phyloP scores from a whole-genome alignment of 2,113 vertebrate genomes.

The Climacteris rufus region DNA sequence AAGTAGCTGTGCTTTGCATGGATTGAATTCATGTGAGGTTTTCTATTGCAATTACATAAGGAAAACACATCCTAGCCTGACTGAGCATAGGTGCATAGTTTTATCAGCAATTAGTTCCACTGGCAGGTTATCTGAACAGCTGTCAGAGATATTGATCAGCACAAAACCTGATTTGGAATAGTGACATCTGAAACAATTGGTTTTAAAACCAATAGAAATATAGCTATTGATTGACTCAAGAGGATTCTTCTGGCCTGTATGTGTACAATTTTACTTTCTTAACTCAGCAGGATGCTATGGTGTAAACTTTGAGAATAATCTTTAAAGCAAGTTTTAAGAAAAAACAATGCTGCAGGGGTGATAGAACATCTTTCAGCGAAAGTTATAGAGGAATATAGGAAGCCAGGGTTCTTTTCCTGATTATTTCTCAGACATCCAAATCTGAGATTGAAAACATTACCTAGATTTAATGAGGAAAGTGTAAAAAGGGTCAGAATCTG shows the following conservation, averaged over 20 bases:
- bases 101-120: constrained; percentile 55
- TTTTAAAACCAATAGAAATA: constrained; percentile 48
- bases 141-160: constrained; percentile 54
- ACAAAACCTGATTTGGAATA: constrained; percentile 29
- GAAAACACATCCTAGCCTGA: background rate
- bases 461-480: background rate
- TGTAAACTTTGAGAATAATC: background rate
- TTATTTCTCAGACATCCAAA: background rate
- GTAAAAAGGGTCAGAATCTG: background rate
- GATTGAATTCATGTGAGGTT: background rate
- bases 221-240: constrained; percentile 41
- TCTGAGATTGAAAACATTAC: background rate
- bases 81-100: background rate
- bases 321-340: background rate
- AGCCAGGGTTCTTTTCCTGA: background rate
- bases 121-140: constrained; percentile 40
- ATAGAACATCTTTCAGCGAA: background rate
- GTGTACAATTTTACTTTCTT: background rate
- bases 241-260: constrained; percentile 14
- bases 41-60: background rate
- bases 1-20: background rate
- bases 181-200: constrained; percentile 50
- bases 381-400: background rate
- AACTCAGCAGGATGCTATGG: constrained; percentile 1
- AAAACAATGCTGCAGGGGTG: background rate